Percentiles rank a stretch among this genome's conserved stretches.
Conservation (phyloP, 2,113 vertebrate species). For the Nothocercus nigrocapillus region DNA sequence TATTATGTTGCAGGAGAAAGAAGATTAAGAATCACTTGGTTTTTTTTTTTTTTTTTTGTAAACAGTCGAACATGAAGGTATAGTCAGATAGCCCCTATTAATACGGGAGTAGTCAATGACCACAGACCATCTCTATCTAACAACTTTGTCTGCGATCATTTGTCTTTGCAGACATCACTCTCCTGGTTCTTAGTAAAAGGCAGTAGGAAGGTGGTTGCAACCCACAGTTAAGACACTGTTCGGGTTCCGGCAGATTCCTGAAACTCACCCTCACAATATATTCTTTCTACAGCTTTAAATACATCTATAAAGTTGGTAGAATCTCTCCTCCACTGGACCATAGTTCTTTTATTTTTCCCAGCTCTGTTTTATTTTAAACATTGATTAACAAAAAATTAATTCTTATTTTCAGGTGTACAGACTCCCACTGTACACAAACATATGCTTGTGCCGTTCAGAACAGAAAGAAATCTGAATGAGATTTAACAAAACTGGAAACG, state of each 20-base stretch:
- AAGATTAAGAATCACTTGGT: background rate
- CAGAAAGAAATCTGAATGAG: background rate
- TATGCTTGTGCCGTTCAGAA: background rate
- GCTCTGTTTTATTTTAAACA: background rate
- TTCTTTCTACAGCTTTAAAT: background rate
- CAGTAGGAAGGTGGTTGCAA: background rate
- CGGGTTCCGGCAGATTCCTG: background rate
- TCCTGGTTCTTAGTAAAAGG: background rate
- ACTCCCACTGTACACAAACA: background rate
- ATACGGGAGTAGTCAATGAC: accelerated
- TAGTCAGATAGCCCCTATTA: background rate
- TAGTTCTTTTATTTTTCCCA: background rate
- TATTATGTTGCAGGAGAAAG: background rate
- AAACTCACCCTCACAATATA: background rate
- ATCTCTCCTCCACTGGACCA: background rate
- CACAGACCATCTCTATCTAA: background rate
- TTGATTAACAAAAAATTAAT: background rate
- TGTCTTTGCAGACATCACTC: background rate
- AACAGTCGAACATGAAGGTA: background rate
- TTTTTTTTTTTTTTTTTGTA: too few species aligned
- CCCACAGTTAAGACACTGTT: background rate
- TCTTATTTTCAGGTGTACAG: background rate
- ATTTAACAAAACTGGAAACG: background rate
- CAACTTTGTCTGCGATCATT: too few species aligned
- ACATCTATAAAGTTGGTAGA: background rate